Evolutionary conservation across 2,113 vertebrate genomes (phyloP).

Genomic region (Machaerirhynchus nigripectus): DNA sequence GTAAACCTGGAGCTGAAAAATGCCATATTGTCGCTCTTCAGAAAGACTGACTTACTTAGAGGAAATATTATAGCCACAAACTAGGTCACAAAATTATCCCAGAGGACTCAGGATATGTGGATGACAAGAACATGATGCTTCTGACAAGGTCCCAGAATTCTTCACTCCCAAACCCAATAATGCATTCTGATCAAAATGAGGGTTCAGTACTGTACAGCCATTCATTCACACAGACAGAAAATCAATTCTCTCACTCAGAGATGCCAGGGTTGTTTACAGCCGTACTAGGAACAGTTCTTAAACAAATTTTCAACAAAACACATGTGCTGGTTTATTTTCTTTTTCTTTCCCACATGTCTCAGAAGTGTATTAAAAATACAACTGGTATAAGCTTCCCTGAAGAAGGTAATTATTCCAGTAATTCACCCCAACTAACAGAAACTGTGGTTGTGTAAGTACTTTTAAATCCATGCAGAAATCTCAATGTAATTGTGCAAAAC

Average conservation of each 20-base stretch:
- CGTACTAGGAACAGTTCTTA: not conserved
- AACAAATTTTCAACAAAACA: not conserved
- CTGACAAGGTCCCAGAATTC: not conserved
- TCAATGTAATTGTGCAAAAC: not conserved
- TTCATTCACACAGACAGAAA: not conserved
- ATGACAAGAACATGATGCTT: not conserved
- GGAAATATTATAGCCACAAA: not conserved
- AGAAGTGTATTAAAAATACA: not conserved
- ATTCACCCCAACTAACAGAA: not conserved
- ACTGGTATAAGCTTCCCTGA: not conserved
- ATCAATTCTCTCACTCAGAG: not conserved
- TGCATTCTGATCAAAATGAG: not conserved
- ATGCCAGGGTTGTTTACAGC: not conserved
- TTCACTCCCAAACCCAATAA: not conserved
- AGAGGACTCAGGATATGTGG: not conserved
- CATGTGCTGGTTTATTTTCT: rapidly evolving
- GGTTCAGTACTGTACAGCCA: not conserved
- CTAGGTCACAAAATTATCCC: not conserved
- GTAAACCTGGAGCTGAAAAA: not conserved
- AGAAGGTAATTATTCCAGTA: not conserved
- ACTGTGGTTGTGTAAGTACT: not conserved
- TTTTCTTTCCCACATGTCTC: not conserved
- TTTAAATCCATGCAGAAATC: not conserved
- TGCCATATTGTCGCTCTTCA: not conserved
- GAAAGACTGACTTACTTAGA: not conserved